phyloP scores from a whole-genome alignment of 2,797 vertebrate species.

The Hyperoplus lanceolatus region DNA sequence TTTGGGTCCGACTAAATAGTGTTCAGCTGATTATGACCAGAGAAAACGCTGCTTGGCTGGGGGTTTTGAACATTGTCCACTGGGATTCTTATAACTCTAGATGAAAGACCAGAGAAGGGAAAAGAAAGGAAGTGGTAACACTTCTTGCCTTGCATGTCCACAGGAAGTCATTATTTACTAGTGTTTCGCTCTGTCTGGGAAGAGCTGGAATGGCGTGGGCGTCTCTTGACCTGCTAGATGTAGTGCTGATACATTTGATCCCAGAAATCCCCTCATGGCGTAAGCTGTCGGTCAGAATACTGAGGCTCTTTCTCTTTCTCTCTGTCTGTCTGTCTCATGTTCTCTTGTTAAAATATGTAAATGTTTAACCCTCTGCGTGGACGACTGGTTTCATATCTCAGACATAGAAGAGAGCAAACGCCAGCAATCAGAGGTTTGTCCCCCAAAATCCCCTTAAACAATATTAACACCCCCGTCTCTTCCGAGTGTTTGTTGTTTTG shows the following conservation, averaged over 20 bases:
- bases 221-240: conserved; percentile 60
- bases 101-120: conserved; percentile 59
- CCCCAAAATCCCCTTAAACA: conserved; percentile 39
- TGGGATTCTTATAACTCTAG: conserved; percentile 47
- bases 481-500: conserved; percentile 51
- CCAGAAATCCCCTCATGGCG: conserved; percentile 53
- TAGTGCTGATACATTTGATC: conserved; percentile 59
- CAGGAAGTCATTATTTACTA: conserved; percentile 79
- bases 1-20: conserved; percentile 1
- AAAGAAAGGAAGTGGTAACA: conserved; percentile 66
- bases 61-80: conserved; percentile 35
- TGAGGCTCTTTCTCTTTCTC: conserved; percentile 11
- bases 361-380: conserved; percentile 38
- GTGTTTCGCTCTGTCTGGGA: conserved; percentile 36
- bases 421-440: conserved; percentile 31
- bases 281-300: background rate
- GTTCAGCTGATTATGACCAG: conserved; percentile 36
- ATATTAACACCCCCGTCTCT: conserved; percentile 55
- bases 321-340: background rate
- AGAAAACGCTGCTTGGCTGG: conserved; percentile 6
- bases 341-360: background rate
- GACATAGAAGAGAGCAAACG: conserved; percentile 31
- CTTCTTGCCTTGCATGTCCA: conserved; percentile 58
- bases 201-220: conserved; percentile 60
- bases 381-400: conserved; percentile 15